Evolutionary conservation across 1,140 invertebrate species (phyloP).

Genomic region (Grapholita molesta): DNA sequence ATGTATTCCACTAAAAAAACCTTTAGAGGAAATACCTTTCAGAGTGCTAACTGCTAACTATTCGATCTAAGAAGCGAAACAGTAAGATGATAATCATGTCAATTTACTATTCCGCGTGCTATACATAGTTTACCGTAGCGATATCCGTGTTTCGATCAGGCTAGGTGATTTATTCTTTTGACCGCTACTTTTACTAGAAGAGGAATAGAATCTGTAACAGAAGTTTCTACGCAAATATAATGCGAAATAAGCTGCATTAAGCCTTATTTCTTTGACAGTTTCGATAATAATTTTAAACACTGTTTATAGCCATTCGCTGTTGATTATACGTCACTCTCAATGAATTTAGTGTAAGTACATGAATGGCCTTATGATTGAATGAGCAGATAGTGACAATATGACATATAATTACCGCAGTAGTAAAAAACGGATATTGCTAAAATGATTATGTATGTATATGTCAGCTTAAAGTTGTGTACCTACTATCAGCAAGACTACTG

Average conservation of each 20-base stretch:
- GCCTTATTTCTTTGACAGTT: background rate
- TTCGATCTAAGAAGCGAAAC: slow-evolving; percentile 3
- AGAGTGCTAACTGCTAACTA: background rate
- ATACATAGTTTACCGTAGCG: background rate
- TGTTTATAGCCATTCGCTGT: too few relatives aligned
- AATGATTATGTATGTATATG: too few relatives aligned
- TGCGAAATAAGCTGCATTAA: background rate
- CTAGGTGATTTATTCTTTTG: background rate
- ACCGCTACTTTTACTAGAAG: background rate
- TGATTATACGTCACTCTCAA: background rate
- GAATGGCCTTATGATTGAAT: background rate
- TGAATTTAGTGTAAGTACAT: background rate
- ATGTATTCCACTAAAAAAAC: background rate
- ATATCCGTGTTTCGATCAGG: background rate
- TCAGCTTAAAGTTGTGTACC: too few relatives aligned
- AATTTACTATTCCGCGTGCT: slow-evolving; percentile 3
- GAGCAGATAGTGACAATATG: background rate
- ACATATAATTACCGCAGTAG: background rate
- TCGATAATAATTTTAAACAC: too few relatives aligned
- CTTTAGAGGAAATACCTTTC: background rate
- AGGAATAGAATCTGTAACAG: background rate
- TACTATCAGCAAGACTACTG: too few relatives aligned
- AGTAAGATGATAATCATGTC: background rate
- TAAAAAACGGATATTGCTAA: background rate
- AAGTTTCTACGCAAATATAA: background rate